Base-by-base conservation (phyloP, 1,140 invertebrate species). In the Chironomus striatipennis region DNA sequence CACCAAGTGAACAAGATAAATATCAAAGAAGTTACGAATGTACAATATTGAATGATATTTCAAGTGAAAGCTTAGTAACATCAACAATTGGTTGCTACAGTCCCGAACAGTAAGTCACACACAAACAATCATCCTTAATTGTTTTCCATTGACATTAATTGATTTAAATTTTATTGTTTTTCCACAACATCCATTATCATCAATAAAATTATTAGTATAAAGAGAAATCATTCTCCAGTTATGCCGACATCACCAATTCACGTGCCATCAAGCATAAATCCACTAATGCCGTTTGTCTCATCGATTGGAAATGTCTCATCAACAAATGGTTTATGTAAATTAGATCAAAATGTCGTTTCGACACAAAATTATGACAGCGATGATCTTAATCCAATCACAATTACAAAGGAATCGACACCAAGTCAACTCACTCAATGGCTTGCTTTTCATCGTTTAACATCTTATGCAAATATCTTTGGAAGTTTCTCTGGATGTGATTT, bases 11-110 rank as follows among this genome's bases (percentile, higher is more conserved):
- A 83, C 91, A 95, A 80, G 94, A 97, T 75, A 97, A 97, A 80
- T 98, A 94, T 82, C 95, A 98, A 82, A 93, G 94, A 0, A 96
- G 95, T 67, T 98, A 93, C 82, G 95, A 98, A 75, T 97, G 94
- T 80, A 98, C 96, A 73, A 93, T 98, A 47, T 88, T 98, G 73
- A 94, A 89, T 79, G 93, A 96, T 83, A 81, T 82, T 74, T 89
- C 91, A 84, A 87, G 87, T 85, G 81, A 82, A 75, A 73, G 80
- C 75, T 76, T 81, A 74, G 74, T 76, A 75, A 77, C 77, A 12
- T 75, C 78, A 70, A 77, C 77, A 8, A 76, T 78, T 18, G 80
- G 81, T 47, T 79, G 78, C 74, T 82, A 80, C 74, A 82, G 81
- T 77, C 81, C 81, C n/a, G 81, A 82, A 77, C 81, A 81, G 81